Evolutionary conservation across 1,140 invertebrate species (phyloP), one percentile per base, ranked within the genome.

Genomic region (Philaenus spumarius): DNA sequence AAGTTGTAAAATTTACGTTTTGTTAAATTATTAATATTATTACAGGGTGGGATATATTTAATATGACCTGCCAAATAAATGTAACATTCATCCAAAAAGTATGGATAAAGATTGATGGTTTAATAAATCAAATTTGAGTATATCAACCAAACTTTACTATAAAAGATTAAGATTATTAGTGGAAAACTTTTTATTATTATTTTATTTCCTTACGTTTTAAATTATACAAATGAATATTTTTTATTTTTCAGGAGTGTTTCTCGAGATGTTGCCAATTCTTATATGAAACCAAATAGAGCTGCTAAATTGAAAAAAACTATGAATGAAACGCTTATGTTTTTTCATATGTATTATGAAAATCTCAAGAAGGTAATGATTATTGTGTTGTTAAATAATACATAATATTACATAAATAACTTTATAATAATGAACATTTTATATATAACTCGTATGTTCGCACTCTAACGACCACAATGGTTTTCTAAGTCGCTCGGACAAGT

Each of bases 251-350:
- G 76, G 64, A 70, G 75, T 62, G 64, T 76, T 60, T 69, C 66
- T 51, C 62, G 61, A 43, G 71, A 66, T 61, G 65, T 71, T 63
- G 68, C 64, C 43, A 68, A 73, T 23, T 75, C 73, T 64, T 70
- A 71, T 60, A 70, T 68, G 55, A 74, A 69, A 56, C 71, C 72
- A 42, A 69, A 68, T 34, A 65, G 68, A 63, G 71, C 72, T 22
- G 71, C 69, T 24, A 74, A 73, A 66, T 64, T 77, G 37, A 75
- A 73, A 61, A 70, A 71, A 43, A 69, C 59, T 55, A 73, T 77
- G 61, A 72, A 69, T 67, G 71, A 75, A 40, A 69, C 68, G n/a
- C 68, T 77, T 66, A 60, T 73, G 26, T 71, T 75, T 51, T 77
- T 78, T 63, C 64, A 74, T 55, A 69, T 73, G 62, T 70, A 69